Evolutionary conservation across 2,113 vertebrate genomes (phyloP).

Genomic region (Corvus hawaiiensis): DNA sequence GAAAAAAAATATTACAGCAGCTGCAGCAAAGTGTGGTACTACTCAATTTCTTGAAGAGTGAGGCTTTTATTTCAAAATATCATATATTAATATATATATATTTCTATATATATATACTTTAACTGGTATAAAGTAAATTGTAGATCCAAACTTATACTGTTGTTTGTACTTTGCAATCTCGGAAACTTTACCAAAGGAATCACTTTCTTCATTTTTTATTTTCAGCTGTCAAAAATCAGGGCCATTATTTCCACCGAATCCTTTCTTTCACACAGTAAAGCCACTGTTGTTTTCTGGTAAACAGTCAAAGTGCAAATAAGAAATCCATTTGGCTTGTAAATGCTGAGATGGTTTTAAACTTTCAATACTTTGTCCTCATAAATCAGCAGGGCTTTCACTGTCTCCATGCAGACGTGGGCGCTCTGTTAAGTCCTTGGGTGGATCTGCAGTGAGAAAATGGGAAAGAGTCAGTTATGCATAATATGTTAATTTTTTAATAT

Average conservation of each 20-base stretch:
- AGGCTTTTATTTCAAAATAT: slow-evolving; percentile 78
- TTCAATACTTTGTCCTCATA: slow-evolving; percentile 71
- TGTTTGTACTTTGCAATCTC: slow-evolving; percentile 46
- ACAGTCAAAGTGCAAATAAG: slow-evolving; percentile 81
- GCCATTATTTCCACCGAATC: slow-evolving; percentile 29
- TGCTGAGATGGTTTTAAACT: slow-evolving; percentile 80
- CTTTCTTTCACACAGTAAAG: slow-evolving; percentile 62
- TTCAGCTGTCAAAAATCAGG: slow-evolving; percentile 39
- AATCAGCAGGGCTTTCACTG: slow-evolving; percentile 51
- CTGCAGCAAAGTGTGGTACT: slow-evolving; percentile 67
- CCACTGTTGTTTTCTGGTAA: slow-evolving; percentile 68
- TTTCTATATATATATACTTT: slow-evolving; percentile 67
- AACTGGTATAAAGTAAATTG: slow-evolving; percentile 75
- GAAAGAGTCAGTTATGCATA: not conserved
- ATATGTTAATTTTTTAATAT: not conserved
- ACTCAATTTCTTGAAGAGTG: slow-evolving; percentile 70
- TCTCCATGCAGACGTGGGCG: slow-evolving; percentile 36
- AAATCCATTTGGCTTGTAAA: slow-evolving; percentile 87
- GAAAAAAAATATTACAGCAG: slow-evolving; percentile 42
- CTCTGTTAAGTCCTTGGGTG: slow-evolving; percentile 95
- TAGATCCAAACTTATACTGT: slow-evolving; percentile 70
- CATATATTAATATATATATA: slow-evolving; percentile 73
- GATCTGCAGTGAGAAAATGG: slow-evolving; percentile 84
- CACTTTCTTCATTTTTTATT: slow-evolving; percentile 40
- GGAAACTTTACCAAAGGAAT: slow-evolving; percentile 60